Conservation (phyloP, 2,888 invertebrate species). For the Drepanosiphum platanoidis region DNA sequence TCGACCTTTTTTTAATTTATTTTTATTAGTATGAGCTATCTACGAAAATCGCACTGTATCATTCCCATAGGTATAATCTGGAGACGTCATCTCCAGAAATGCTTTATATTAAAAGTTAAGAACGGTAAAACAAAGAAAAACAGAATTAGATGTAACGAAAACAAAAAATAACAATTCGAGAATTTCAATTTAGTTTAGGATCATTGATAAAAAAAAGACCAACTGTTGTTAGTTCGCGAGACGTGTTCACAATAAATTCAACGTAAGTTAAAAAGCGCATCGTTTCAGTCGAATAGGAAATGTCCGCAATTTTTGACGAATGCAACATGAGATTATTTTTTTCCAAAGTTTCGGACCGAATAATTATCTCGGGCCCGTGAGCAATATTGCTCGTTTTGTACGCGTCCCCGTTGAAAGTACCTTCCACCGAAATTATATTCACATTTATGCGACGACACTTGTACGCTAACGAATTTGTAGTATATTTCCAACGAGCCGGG, state of each 20-base stretch:
- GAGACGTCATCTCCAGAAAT: not conserved
- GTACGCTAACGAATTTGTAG: too few species aligned
- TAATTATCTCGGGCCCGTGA: too few species aligned
- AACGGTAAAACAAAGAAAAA: not conserved
- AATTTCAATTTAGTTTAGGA: not conserved
- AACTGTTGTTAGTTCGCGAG: not conserved
- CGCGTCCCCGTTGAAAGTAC: too few species aligned
- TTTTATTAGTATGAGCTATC: constrained; percentile 19
- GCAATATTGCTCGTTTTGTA: too few species aligned
- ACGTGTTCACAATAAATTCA: not conserved
- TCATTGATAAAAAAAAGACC: not conserved
- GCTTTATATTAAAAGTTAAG: not conserved
- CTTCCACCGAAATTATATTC: too few species aligned
- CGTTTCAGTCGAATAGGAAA: not conserved
- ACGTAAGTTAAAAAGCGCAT: not conserved
- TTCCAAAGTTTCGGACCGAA: too few species aligned
- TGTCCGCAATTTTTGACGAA: not conserved
- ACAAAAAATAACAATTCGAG: not conserved
- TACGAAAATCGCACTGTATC: constrained; percentile 17
- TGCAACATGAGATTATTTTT: not conserved
- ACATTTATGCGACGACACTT: too few species aligned
- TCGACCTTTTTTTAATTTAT: constrained; percentile 17
- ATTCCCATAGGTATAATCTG: constrained; percentile 8
- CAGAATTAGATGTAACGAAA: not conserved
- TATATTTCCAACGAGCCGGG: too few species aligned